Evolutionary conservation across 2,797 vertebrate genomes (phyloP).

Genomic region (Paramormyrops hopkinsi): DNA sequence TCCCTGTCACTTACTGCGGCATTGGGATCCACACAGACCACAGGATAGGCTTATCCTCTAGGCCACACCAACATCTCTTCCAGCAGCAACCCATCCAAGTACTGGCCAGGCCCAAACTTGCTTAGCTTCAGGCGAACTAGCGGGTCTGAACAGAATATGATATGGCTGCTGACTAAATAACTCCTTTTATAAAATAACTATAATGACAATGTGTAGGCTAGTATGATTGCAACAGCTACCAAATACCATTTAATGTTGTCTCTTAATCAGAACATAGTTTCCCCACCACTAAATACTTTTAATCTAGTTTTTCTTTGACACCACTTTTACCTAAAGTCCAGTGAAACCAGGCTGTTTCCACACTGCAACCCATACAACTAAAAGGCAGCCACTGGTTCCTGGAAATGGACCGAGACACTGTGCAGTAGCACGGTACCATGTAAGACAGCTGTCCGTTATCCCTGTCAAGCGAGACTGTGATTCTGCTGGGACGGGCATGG

Average conservation of each 20-base stretch:
- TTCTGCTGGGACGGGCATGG: constrained; percentile 33
- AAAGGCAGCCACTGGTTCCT: constrained; percentile 54
- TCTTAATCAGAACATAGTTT: neutral
- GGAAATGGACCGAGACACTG: constrained; percentile 38
- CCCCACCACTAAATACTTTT: neutral
- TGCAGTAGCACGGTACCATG: constrained; percentile 49
- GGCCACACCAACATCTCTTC: neutral
- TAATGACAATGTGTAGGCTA: neutral
- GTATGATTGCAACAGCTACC: neutral
- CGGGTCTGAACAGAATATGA: neutral
- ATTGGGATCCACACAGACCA: neutral
- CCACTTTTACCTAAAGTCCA: neutral
- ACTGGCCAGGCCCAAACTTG: neutral
- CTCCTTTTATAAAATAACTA: neutral
- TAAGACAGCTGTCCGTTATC: constrained; percentile 47
- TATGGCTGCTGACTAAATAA: neutral
- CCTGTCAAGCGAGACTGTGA: constrained; percentile 59
- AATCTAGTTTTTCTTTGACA: neutral
- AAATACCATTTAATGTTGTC: neutral
- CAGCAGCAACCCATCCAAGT: neutral
- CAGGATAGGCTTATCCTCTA: neutral
- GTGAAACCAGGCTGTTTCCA: constrained; percentile 43
- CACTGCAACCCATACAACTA: constrained; percentile 56
- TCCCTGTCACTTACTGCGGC: neutral
- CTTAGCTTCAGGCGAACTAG: neutral